Percentiles rank a stretch among this genome's conserved stretches.
Evolutionary conservation across 2,113 vertebrate genomes (phyloP).

Genomic region (Corythaeola cristata): DNA sequence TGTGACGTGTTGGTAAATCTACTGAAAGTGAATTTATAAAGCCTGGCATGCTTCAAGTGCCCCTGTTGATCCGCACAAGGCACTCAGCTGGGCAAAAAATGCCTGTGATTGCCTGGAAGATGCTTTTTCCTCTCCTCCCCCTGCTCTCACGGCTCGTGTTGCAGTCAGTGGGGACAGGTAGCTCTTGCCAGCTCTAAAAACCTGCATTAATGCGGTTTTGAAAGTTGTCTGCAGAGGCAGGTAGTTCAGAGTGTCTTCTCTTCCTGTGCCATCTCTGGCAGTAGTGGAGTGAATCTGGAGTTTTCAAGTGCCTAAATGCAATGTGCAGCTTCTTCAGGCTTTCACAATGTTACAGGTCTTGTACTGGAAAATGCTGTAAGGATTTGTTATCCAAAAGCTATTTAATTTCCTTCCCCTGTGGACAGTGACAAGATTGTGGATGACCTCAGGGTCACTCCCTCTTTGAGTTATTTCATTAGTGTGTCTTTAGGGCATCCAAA

Average conservation of each 20-base stretch:
- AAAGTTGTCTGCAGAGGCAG: not conserved
- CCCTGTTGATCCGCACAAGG: not conserved
- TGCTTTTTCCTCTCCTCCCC: not conserved
- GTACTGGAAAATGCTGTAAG: not conserved
- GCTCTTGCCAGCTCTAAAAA: not conserved
- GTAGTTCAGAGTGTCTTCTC: not conserved
- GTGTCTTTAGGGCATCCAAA: not conserved
- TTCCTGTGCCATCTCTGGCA: not conserved
- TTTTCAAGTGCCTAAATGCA: not conserved
- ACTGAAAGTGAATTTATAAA: constrained; percentile 27
- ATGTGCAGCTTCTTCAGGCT: not conserved
- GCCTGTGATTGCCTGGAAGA: not conserved
- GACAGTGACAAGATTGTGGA: not conserved
- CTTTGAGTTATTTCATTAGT: not conserved
- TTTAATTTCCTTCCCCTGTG: not conserved
- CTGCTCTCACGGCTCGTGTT: not conserved
- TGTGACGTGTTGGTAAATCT: constrained; percentile 12
- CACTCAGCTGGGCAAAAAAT: not conserved
- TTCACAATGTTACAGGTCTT: not conserved
- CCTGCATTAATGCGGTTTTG: not conserved
- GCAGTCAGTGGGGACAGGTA: not conserved
- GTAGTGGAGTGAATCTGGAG: not conserved
- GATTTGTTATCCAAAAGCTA: not conserved
- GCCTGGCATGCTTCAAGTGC: not conserved
- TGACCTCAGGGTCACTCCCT: not conserved